Percentiles rank a stretch among this genome's conserved stretches.
Evolutionary conservation across 2,113 vertebrate species (phyloP).

Genomic region (Plestiodon gilberti): DNA sequence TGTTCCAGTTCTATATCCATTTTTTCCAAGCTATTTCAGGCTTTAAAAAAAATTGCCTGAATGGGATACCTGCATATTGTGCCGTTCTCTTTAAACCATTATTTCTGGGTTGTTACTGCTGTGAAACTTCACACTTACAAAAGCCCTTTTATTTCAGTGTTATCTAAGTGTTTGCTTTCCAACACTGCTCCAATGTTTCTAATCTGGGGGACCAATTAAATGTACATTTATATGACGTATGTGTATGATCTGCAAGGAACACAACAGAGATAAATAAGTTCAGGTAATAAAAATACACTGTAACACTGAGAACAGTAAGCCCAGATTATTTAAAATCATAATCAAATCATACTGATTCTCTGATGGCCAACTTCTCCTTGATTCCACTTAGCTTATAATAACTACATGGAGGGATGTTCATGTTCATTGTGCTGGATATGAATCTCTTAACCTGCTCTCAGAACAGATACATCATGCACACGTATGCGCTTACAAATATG

Average conservation of each 20-base stretch:
- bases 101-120: constrained; percentile 7
- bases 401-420: neutral
- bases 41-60: constrained; percentile 46
- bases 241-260: constrained; percentile 36
- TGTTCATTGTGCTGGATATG: neutral
- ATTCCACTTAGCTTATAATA: neutral
- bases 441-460: neutral
- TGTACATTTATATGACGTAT: constrained; percentile 16
- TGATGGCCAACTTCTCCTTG: neutral
- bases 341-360: neutral
- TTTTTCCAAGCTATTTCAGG: constrained; percentile 20
- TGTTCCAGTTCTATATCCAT: constrained; percentile 18
- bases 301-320: neutral
- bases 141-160: neutral
- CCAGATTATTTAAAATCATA: neutral
- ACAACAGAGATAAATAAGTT: constrained; percentile 36
- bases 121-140: constrained; percentile 28
- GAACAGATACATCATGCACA: neutral
- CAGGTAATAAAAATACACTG: neutral
- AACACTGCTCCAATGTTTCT: constrained; percentile 30
- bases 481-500: neutral
- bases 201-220: constrained; percentile 57
- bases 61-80: neutral
- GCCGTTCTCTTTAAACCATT: constrained; percentile 33
- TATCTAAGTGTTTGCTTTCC: constrained; percentile 51